These are phyloP conservation scores for Nycticebus coucang DNA, from an alignment of 2,113 vertebrate genomes.

Conservation along the genomic window DNA sequence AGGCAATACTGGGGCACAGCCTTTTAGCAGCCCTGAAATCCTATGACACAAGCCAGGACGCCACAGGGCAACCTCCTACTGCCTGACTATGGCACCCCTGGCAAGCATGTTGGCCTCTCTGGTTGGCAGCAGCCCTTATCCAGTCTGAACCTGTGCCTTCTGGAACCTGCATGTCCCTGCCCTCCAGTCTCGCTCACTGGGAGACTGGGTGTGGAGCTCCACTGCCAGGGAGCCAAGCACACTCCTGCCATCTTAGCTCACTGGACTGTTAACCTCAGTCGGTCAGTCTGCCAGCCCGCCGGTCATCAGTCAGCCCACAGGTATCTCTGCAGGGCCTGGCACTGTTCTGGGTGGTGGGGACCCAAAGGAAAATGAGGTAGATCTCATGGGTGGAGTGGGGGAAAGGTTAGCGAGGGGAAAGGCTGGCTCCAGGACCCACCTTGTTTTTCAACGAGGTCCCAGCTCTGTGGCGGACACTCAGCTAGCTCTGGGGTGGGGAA, in stretches of 20 bases:
- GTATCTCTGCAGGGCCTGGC: neutral
- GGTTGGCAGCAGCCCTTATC: neutral
- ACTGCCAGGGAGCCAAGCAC: neutral
- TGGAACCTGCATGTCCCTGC: neutral
- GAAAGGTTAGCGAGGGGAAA: too few relatives aligned
- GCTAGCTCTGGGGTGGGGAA: neutral
- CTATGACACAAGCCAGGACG: neutral
- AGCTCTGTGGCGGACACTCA: too few relatives aligned
- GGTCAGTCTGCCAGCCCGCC: neutral
- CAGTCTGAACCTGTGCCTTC: neutral
- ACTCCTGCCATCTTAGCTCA: too few relatives aligned
- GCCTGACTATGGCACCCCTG: rapidly evolving
- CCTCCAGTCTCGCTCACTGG: neutral
- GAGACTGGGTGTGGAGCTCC: neutral
- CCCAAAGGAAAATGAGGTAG: neutral
- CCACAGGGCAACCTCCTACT: neutral
- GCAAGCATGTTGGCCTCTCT: neutral
- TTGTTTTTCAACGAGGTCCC: neutral
- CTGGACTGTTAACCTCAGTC: neutral
- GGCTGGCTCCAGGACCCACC: neutral
- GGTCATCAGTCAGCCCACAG: neutral
- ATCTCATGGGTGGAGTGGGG: neutral
- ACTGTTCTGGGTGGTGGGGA: neutral
- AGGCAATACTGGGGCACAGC: neutral
- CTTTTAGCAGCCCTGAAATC: neutral